Conservation (phyloP, 2,797 vertebrate species). For the Nothura maculosa region DNA sequence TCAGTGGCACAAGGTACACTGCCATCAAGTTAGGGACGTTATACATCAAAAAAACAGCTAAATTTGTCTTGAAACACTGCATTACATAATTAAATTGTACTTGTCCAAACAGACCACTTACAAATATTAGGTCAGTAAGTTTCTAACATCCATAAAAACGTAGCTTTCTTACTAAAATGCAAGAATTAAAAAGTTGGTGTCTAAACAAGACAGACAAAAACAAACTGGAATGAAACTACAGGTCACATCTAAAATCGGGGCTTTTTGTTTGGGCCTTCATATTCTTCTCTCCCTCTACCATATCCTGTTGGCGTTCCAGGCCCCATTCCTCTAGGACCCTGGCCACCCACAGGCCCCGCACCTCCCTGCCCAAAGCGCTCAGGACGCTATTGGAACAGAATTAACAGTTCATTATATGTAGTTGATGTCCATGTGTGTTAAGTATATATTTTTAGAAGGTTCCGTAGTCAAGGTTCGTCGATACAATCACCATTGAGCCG, state of each 20-base stretch:
- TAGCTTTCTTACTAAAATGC: conserved; percentile 94
- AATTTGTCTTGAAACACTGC: conserved; percentile 82
- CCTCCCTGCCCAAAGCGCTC: conserved; percentile 97
- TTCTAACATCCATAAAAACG: conserved; percentile 89
- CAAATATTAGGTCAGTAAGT: conserved; percentile 88
- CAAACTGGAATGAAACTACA: conserved; percentile 86
- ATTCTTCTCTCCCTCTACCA: conserved; percentile 98
- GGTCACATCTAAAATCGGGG: conserved; percentile 93
- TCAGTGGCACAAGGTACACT: conserved; percentile 94
- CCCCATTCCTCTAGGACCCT: conserved; percentile 93
- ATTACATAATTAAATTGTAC: conserved; percentile 86
- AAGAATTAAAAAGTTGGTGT: conserved; percentile 90
- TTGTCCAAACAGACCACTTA: conserved; percentile 86
- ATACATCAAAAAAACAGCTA: conserved; percentile 83
- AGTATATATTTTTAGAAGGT: conserved; percentile 89
- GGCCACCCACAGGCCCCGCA: conserved; percentile 87
- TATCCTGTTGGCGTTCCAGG: conserved; percentile 88
- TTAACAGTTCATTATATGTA: conserved; percentile 86
- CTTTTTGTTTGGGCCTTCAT: conserved; percentile 98
- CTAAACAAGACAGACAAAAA: conserved; percentile 88
- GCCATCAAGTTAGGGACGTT: conserved; percentile 92
- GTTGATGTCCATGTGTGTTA: conserved; percentile 90
- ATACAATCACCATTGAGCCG: conserved; percentile 98
- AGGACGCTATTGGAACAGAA: conserved; percentile 92
- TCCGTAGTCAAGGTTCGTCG: conserved; percentile 99